phyloP scores from a whole-genome alignment of 2,113 vertebrate genomes.

The Okapia johnstoni region DNA sequence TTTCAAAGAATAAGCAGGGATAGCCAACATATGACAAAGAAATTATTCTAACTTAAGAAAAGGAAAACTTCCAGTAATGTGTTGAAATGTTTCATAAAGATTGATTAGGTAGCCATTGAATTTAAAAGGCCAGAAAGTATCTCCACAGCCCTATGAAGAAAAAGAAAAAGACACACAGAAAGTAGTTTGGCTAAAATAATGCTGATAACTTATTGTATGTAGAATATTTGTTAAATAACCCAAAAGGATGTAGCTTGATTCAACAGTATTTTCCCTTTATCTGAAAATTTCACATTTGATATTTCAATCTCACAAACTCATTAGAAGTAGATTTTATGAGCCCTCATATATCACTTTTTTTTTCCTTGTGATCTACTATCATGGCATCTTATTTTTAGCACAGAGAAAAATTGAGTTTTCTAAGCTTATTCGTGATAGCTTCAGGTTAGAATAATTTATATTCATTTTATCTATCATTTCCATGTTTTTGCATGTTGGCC shows the following conservation, averaged over 20 bases:
- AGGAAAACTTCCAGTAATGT: background rate
- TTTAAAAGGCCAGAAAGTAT: background rate
- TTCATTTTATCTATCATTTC: background rate
- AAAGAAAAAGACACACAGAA: background rate
- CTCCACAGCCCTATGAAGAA: fast-evolving
- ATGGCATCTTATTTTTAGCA: background rate
- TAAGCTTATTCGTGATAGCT: background rate
- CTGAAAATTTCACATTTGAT: background rate
- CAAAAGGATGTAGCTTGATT: background rate
- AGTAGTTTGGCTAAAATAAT: background rate
- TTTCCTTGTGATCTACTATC: background rate
- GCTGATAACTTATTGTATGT: background rate
- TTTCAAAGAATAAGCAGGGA: background rate
- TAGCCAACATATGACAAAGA: background rate
- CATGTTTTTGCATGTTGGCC: background rate
- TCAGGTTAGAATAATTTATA: background rate
- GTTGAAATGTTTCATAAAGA: background rate
- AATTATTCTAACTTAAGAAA: background rate
- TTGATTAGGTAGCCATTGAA: background rate
- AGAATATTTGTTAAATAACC: background rate
- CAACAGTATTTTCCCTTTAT: background rate
- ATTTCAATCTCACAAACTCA: background rate
- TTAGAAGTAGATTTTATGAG: background rate
- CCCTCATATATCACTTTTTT: background rate
- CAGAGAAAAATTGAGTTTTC: background rate